These are phyloP conservation scores for Bergia sp. DNA, from an alignment of 92 coral and sea anemone genomes.

Conservation along the genomic window DNA sequence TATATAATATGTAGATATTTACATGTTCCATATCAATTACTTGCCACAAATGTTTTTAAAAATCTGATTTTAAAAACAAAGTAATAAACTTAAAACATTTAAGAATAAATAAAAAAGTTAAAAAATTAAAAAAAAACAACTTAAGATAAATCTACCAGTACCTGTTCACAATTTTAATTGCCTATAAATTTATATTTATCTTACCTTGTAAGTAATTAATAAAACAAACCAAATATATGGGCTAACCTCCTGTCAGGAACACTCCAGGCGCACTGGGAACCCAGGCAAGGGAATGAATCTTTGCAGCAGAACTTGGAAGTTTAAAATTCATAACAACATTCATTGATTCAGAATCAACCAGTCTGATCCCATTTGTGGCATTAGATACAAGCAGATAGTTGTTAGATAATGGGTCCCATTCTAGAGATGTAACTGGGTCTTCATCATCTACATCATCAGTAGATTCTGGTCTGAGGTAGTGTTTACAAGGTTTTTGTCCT, in stretches of 20 bases:
- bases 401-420: constrained; percentile 91
- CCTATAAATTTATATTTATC: neutral
- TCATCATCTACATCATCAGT: constrained; percentile 79
- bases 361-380: constrained; percentile 71
- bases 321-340: constrained; percentile 86
- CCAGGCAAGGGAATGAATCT: constrained; percentile 86
- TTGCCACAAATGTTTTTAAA: too few relatives aligned
- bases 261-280: constrained; percentile 97
- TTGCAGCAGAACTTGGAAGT: constrained; percentile 86
- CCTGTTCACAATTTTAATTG: too few relatives aligned
- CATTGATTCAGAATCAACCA: constrained; percentile 89
- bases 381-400: constrained; percentile 90
- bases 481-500: constrained; percentile 80
- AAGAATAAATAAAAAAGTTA: too few relatives aligned
- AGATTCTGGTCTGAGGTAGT: constrained; percentile 82
- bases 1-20: too few relatives aligned
- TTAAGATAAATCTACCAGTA: too few relatives aligned
- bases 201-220: neutral
- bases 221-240: neutral
- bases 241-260: constrained; percentile 96
- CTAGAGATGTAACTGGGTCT: constrained; percentile 90
- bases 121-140: too few relatives aligned
- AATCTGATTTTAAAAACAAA: too few relatives aligned
- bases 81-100: too few relatives aligned
- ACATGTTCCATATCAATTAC: too few relatives aligned